Conservation (phyloP, 2,113 vertebrate species). For the Syngnathus floridae region DNA sequence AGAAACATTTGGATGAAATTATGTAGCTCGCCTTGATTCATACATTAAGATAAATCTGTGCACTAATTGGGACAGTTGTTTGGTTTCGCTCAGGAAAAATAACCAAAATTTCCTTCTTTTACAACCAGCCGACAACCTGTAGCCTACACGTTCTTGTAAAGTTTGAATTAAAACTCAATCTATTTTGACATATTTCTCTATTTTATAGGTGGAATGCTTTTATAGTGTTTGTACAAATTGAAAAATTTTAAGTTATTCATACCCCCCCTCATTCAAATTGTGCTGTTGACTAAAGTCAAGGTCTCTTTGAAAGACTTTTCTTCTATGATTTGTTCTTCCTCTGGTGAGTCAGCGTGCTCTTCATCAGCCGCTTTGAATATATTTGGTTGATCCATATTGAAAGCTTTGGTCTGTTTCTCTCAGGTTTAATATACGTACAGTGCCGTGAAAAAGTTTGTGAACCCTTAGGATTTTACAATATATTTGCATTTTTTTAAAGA, state of each 20-base stretch:
- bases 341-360: slow-evolving; percentile 30
- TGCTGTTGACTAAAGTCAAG: slow-evolving; percentile 26
- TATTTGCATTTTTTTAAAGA: too few species aligned
- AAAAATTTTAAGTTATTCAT: slow-evolving; percentile 64
- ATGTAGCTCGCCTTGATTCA: slow-evolving; percentile 49
- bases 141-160: slow-evolving; percentile 61
- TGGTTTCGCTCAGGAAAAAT: slow-evolving; percentile 59
- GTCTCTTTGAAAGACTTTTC: slow-evolving; percentile 10
- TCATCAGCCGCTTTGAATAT: slow-evolving; percentile 36
- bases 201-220: slow-evolving; percentile 67
- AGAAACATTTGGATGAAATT: slow-evolving; percentile 21
- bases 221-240: slow-evolving; percentile 66
- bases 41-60: slow-evolving; percentile 44
- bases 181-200: slow-evolving; percentile 68
- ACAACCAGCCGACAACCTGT: slow-evolving; percentile 45
- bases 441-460: too few species aligned
- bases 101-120: slow-evolving; percentile 19
- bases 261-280: slow-evolving; percentile 31
- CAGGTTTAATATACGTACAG: slow-evolving; percentile 60
- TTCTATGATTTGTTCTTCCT: slow-evolving; percentile 43
- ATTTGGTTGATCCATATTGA: slow-evolving; percentile 39
- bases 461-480: too few species aligned
- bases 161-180: slow-evolving; percentile 55
- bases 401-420: slow-evolving; percentile 59
- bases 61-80: slow-evolving; percentile 44